Conservation (phyloP, 2,113 vertebrate genomes). For the Thamnophis sirtalis region DNA sequence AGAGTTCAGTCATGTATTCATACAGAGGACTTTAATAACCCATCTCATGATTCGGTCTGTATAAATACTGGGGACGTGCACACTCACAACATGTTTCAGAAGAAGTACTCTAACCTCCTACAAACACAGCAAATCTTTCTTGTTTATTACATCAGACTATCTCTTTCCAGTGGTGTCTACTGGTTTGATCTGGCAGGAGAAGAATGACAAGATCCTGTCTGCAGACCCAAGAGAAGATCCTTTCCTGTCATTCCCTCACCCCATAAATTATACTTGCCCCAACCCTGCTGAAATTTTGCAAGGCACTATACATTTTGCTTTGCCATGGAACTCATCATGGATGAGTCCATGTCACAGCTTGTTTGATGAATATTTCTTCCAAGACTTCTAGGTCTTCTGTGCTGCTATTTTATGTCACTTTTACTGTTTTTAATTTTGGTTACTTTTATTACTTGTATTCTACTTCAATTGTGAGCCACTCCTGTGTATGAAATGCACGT, state of each 20-base stretch:
- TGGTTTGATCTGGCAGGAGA: neutral
- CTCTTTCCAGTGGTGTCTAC: neutral
- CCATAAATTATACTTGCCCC: neutral
- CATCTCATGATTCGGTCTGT: neutral
- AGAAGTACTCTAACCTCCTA: neutral
- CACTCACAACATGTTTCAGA: neutral
- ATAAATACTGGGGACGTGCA: neutral
- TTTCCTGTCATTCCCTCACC: neutral
- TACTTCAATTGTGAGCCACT: neutral
- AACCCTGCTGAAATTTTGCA: neutral
- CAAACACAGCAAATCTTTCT: neutral
- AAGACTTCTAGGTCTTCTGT: neutral
- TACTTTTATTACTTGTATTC: neutral
- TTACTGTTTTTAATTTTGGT: neutral
- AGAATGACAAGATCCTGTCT: neutral
- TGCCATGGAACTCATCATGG: neutral
- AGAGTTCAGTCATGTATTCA: neutral
- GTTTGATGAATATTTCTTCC: neutral
- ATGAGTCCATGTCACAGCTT: neutral
- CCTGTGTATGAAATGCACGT: neutral
- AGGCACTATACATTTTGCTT: neutral
- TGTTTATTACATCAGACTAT: neutral
- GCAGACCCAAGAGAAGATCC: neutral
- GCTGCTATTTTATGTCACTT: neutral
- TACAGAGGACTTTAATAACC: neutral